Base-by-base conservation (phyloP, 1,140 invertebrate genomes). In the Ganaspis sp. region DNA sequence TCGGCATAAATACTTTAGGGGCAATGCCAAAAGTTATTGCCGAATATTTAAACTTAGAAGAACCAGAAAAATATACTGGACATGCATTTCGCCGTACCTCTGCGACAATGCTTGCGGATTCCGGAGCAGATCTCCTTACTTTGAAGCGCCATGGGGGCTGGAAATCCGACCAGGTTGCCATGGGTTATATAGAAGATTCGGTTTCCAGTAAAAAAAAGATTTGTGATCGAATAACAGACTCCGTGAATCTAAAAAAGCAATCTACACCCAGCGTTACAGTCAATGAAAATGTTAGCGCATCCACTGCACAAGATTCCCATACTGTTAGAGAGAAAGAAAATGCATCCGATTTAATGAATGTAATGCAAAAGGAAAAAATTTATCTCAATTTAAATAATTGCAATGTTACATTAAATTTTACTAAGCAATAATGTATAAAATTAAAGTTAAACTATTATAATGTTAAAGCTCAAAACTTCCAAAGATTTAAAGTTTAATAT, bases 121-220 rank as follows among this genome's bases (percentile, higher is more conserved):
- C 77, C 12, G 83, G 82, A 45, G 82, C 74, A 9, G 73, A 81
- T 81, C 69, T 86, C 11, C 73, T 42, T 9, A 79, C 70, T 34
- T 37, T 84, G 26, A 83, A 85, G 49, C 53, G 78, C 9, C 79
- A 79, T 70, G 77, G 76, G n/a, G 79, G 79, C 17, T 83, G 78
- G 81, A 76, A 79, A 53, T 40, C 12, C 4, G 54, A 53, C 12
- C 42, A 70, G 42, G 53, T 77, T 71, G 74, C 69, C 15, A 49
- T 54, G 37, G 9, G 73, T 12, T 38, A 38, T 49, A 49, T 40
- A 8, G 58, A 58, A 26, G 38, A 70, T 15, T 70, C 40, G n/a
- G 17, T 72, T 23, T 11, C 1, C 15, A 75, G 49, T 21, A 70
- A 75, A 38, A 69, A 69, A 12, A 75, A 70, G 15, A 75, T 72